Percentiles rank a stretch among this genome's conserved stretches.
phyloP scores from a whole-genome alignment of 1,140 invertebrate genomes.

The Patella vulgata region DNA sequence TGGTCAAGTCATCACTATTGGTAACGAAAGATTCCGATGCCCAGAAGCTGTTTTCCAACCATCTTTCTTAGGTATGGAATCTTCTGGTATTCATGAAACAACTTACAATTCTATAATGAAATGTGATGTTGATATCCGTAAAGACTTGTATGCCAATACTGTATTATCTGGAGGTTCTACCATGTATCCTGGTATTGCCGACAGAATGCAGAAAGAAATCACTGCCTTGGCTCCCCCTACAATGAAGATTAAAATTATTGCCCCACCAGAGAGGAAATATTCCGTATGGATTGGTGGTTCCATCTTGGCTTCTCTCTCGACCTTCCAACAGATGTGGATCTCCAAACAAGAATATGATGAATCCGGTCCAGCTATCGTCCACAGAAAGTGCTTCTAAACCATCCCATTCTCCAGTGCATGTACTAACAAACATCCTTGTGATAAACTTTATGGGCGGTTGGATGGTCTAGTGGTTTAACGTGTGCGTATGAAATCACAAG shows the following conservation, averaged over 20 bases:
- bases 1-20: slow-evolving; percentile 86
- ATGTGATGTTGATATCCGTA: slow-evolving; percentile 80
- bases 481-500: too few species aligned
- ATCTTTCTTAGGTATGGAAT: slow-evolving; percentile 61
- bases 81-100: slow-evolving; percentile 67
- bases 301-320: slow-evolving; percentile 73
- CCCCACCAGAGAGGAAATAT: slow-evolving; percentile 65
- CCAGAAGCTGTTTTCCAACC: slow-evolving; percentile 78
- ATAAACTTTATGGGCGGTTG: too few species aligned
- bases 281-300: slow-evolving; percentile 66
- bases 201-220: slow-evolving; percentile 68
- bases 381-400: slow-evolving; percentile 67
- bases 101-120: slow-evolving; percentile 88
- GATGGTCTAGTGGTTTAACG: too few species aligned
- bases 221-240: slow-evolving; percentile 70
- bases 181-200: slow-evolving; percentile 70
- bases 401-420: too few species aligned
- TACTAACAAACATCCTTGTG: too few species aligned
- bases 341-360: slow-evolving; percentile 83
- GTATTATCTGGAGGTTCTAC: slow-evolving; percentile 90
- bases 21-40: slow-evolving; percentile 78
- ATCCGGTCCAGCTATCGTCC: slow-evolving; percentile 84
- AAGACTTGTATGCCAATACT: slow-evolving; percentile 91
- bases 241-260: slow-evolving; percentile 52
- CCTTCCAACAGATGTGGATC: slow-evolving; percentile 75